These are phyloP conservation scores for Argyresthia albistria DNA, from an alignment of 2,888 invertebrate genomes.

Conservation along the genomic window DNA sequence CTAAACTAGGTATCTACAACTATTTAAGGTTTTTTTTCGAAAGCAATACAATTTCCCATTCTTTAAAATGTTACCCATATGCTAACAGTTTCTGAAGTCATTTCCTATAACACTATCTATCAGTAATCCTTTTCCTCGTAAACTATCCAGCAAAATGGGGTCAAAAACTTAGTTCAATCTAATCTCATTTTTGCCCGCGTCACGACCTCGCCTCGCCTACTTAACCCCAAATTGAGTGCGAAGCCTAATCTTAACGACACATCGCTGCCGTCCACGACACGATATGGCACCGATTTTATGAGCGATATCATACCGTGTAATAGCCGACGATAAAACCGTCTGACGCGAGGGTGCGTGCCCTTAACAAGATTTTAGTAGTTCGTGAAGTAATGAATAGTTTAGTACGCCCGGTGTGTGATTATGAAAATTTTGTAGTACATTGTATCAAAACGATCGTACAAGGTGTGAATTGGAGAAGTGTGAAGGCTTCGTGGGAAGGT, in stretches of 20 bases:
- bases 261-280: slow-evolving; percentile 20
- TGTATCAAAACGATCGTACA: background rate
- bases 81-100: no score
- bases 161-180: background rate
- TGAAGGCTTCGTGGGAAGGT: background rate
- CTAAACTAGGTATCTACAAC: no score
- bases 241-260: slow-evolving; percentile 30
- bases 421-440: background rate
- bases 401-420: background rate
- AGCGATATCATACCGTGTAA: slow-evolving; percentile 26
- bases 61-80: no score
- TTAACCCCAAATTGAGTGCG: slow-evolving; percentile 33
- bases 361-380: slow-evolving; percentile 6
- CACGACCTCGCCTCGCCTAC: slow-evolving; percentile 12
- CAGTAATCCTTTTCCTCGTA: no score
- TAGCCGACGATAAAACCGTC: slow-evolving; percentile 18
- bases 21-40: no score
- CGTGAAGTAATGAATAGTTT: slow-evolving; percentile 3
- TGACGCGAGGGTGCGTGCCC: slow-evolving; percentile 7
- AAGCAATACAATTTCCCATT: no score
- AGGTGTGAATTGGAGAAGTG: background rate
- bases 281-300: slow-evolving; percentile 24
- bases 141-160: background rate
- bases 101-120: no score
- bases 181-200: slow-evolving; percentile 7